A percentile compares a stretch with the other conserved stretches of the same genome.
Evolutionary conservation across 64 coral and sea anemone genomes (phyloP).

Genomic region (Cladopsammia gracilis): DNA sequence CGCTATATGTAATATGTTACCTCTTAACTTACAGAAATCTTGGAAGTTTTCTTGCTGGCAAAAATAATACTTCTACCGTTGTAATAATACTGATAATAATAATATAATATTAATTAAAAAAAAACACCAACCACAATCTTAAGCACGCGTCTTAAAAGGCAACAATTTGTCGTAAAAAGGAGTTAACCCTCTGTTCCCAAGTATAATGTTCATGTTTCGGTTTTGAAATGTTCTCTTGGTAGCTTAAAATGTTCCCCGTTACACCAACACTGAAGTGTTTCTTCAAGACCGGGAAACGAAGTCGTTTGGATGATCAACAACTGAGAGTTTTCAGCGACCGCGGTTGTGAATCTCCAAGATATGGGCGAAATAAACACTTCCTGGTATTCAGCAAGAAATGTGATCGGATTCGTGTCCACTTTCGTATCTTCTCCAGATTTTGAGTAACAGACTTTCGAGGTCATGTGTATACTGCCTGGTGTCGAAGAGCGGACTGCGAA

Average conservation of each 20-base stretch:
- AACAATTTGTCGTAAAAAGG: neutral
- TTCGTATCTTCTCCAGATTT: conserved; percentile 91
- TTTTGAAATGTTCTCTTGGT: neutral
- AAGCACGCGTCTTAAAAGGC: neutral
- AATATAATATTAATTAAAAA: neutral
- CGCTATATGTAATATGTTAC: neutral
- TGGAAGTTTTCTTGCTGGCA: neutral
- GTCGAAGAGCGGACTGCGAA: conserved; percentile 90
- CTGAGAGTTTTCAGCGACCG: neutral
- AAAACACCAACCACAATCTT: neutral
- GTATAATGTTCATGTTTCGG: neutral
- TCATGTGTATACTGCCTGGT: conserved; percentile 88
- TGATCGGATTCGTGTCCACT: conserved; percentile 66
- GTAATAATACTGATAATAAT: too few relatives aligned
- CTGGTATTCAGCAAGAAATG: neutral
- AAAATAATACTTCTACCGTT: neutral
- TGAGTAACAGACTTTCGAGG: conserved; percentile 78
- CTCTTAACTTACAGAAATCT: conserved; percentile 24
- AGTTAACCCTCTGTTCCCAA: neutral
- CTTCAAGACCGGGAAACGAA: neutral
- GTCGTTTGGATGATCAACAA: neutral
- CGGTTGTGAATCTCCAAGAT: neutral
- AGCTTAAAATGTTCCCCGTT: neutral
- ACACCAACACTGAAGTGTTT: neutral
- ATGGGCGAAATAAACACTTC: neutral